Evolutionary conservation across 2,797 vertebrate species (phyloP), one percentile per base, ranked within the genome.

Genomic region (Sylvilagus floridanus): DNA sequence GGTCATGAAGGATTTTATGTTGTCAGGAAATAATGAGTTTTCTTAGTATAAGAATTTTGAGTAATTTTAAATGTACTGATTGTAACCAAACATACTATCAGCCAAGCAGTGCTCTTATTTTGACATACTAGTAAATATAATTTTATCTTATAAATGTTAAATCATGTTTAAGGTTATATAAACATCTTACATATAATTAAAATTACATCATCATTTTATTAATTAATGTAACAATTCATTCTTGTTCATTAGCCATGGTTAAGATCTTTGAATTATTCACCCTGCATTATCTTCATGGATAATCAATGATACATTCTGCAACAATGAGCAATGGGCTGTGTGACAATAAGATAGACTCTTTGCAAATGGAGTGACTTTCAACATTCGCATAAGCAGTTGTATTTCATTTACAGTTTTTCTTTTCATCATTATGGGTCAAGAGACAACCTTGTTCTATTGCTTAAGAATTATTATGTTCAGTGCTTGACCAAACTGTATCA

Each of bases 211-310:
- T 47, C 9, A 72, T 63, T 65, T 66, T 90, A 30, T 5, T 32
- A 65, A 71, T 6, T 28, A 65, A 16, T 35, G 1, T 54, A 57
- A 78, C 32, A 79, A 77, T 14, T 4, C 16, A 17, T 85, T 54
- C 22, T 93, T 72, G 4, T 84, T 71, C 60, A 28, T 52, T 54
- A 72, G 11, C 78, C 42, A 71, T 69, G n/a, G 63, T 72, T 71
- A 84, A 62, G 83, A n/a, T 54, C 6, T 54, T 71, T 84, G 76
- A 84, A 89, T 63, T 78, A 94, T 63, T 90, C 30, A 78, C 42
- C 35, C 4, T 30, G 65, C 4, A 32, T 65, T 79, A 52, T 78
- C 42, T 84, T 90, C 11, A 57, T 47, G 17, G 81, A 9, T 65
- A 72, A 35, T 71, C 21, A 63, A n/a, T 63, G 54, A 47, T 63